Evolutionary conservation across 2,797 vertebrate genomes (phyloP).

Genomic region (Cheirogaleus major): DNA sequence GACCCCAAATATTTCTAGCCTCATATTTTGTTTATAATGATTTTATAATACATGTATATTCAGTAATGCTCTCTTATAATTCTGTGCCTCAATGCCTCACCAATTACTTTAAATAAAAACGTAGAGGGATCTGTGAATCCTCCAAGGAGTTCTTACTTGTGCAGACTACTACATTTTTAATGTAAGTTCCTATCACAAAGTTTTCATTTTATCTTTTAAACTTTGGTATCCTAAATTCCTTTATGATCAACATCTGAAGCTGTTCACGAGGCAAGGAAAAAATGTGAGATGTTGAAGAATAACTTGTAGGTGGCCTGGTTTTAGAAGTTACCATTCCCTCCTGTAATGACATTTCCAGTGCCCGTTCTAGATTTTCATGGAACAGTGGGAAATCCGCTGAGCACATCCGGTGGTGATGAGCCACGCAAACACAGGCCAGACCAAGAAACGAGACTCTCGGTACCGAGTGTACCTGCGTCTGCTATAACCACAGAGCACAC

Average conservation of each 20-base stretch:
- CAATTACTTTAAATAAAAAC: background rate
- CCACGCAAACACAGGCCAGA: no score
- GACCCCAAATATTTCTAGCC: slow-evolving; percentile 38
- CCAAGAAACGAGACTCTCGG: background rate
- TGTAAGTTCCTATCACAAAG: background rate
- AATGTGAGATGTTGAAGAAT: background rate
- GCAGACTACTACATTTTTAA: background rate
- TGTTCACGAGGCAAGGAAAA: background rate
- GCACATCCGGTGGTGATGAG: background rate
- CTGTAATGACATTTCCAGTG: background rate
- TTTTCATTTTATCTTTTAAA: background rate
- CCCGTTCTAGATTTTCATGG: background rate
- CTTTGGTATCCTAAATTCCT: background rate
- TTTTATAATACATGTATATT: background rate
- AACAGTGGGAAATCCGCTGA: background rate
- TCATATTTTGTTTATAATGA: slow-evolving; percentile 40
- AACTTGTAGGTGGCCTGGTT: background rate
- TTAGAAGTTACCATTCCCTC: background rate
- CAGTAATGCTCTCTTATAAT: slow-evolving; percentile 4
- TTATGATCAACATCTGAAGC: background rate
- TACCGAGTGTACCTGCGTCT: rapidly evolving
- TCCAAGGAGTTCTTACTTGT: background rate
- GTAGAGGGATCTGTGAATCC: rapidly evolving
- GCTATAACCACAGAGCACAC: rapidly evolving
- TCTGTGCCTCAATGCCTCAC: background rate